Conservation (phyloP, 2,888 invertebrate species). For the Cordylochernes scorpioides region DNA sequence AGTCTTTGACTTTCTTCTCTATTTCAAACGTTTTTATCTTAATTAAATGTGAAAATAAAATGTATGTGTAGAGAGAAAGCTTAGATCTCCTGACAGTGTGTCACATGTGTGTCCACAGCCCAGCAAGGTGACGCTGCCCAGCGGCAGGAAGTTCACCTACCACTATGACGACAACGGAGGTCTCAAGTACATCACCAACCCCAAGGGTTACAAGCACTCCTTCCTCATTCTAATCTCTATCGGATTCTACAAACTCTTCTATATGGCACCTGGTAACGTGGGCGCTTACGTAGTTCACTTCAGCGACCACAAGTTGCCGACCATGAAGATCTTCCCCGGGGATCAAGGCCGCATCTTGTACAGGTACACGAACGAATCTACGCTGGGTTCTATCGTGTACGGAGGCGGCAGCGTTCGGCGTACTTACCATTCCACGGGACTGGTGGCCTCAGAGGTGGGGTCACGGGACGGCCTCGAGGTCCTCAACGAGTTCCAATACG, state of each 20-base stretch:
- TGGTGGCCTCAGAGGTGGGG: slow-evolving; percentile 13
- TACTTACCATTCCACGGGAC: slow-evolving; percentile 9
- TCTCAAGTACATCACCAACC: slow-evolving; percentile 65
- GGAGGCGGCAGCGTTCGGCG: slow-evolving; percentile 16
- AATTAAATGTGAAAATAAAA: no score
- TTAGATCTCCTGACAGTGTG: slow-evolving; percentile 69
- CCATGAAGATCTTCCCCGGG: slow-evolving; percentile 71
- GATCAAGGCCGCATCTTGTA: slow-evolving; percentile 59
- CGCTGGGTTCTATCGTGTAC: slow-evolving; percentile 45
- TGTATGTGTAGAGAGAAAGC: no score
- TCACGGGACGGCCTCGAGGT: slow-evolving; percentile 13
- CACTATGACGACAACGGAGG: slow-evolving; percentile 69
- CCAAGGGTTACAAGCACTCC: slow-evolving; percentile 71
- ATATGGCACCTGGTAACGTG: slow-evolving; percentile 60
- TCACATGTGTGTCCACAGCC: slow-evolving; percentile 35
- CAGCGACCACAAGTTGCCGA: slow-evolving; percentile 68
- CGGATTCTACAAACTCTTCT: slow-evolving; percentile 76
- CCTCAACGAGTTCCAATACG: slow-evolving; percentile 15
- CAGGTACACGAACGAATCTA: slow-evolving; percentile 55
- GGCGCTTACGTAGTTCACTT: slow-evolving; percentile 78
- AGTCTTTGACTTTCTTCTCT: no score
- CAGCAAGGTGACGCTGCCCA: slow-evolving; percentile 65
- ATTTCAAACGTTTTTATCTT: no score
- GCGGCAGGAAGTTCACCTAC: slow-evolving; percentile 69
- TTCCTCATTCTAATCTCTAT: slow-evolving; percentile 73